Evolutionary conservation across 2,113 vertebrate genomes (phyloP), one percentile per base, ranked within the genome.

Genomic region (Calyptomena viridis): DNA sequence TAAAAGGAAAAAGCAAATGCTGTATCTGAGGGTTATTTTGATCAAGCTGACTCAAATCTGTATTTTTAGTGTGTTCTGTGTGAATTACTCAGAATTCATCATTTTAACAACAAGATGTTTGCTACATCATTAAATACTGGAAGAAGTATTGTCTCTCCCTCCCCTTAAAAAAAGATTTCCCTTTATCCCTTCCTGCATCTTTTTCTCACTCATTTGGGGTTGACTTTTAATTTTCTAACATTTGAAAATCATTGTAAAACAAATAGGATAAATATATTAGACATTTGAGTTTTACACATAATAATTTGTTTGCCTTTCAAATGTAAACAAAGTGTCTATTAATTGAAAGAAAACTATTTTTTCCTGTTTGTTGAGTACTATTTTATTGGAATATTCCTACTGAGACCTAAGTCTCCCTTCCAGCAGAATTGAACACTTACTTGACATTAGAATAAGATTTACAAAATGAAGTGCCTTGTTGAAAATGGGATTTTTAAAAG

Each of bases 11-110:
- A 95, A 96, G 58, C 62, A 80, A 97, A 87, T 92, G 93, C 85
- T 83, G 4, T 83, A 55, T 81, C 91, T 96, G 95, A 89, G 81
- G 83, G 93, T 95, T 91, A 93, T 96, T 94, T 96, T 97, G 91
- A 93, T 95, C 87, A 92, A 93, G 42, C 80, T 96, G 96, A 98
- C 94, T 97, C 96, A 96, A 95, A 94, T 97, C 95, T 90, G 78
- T 90, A 96, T 97, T 97, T 97, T 97, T 95, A 81, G 97, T 82
- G 89, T 77, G 84, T 97, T 97, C 85, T 85, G 55, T 95, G 84
- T 97, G 95, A 96, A 95, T 96, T 93, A 95, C 56, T 93, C 77
- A 46, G 75, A 94, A 89, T 91, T 72, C 87, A 83, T 94, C 60
- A 89, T 95, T 96, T 94, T 84, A 80, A 87, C 12, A 82, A 72